Base-by-base conservation (phyloP, 2,113 vertebrate species). In the Plecotus auritus region DNA sequence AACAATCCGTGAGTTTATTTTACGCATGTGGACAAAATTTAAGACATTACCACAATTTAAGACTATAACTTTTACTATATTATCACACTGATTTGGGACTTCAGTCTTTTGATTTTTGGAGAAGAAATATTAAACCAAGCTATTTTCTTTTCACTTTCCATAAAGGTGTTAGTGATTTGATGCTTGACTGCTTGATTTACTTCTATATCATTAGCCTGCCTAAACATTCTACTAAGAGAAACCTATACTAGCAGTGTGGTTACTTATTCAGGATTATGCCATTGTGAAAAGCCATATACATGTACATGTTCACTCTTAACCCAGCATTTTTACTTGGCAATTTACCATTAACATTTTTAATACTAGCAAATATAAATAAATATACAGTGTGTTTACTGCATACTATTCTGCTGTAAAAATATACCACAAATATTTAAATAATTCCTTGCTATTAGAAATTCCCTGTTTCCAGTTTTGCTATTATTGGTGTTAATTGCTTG, bases 261-360 rank as follows among this genome's bases (percentile, higher is more conserved):
- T 89, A 17, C 49, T 76, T 92, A 8, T 54, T 95, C 40, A 64
- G 35, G 40, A 40, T 59, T 54, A 51, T 66, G 2, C 1, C 40
- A 26, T 74, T 87, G 20, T 80, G 13, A 73, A 84, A 91, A 85
- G 54, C 9, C 30, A 16, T 40, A 10, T 9, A 42, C 14, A n/a
- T 37, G n/a, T 1, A 49, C 10, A 51, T 4, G 70, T 69, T 94
- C 35, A 18, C 47, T 94, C n/a, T 77, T 91, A 88, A 56, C 17
- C 0, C 30, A 86, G 2, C 17, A 74, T 37, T 89, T 81, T 84
- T 76, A 88, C n/a, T 2, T 67, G 28, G 4, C 6, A 94, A 45
- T 82, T 85, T 67, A 49, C 89, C 45, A 77, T 93, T 91, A 82
- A 78, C 28, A 42, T n/a, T 92, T 93, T 90, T 95, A 16, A 47